These are phyloP conservation scores for Synanthedon vespiformis DNA, from an alignment of 2,888 invertebrate species.

Conservation along the genomic window DNA sequence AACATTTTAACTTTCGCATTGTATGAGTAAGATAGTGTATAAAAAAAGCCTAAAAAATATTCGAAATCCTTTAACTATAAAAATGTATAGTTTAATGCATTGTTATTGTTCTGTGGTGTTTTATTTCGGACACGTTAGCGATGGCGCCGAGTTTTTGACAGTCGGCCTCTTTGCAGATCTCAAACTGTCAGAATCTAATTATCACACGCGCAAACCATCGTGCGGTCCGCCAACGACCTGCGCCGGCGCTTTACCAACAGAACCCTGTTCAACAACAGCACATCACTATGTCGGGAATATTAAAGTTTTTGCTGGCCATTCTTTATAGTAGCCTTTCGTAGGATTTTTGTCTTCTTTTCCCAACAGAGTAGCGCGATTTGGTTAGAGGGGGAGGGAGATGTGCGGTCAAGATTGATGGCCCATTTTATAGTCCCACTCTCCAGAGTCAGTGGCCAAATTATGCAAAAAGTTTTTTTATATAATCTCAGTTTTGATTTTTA, in stretches of 20 bases:
- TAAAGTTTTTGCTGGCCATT: slow-evolving; percentile 49
- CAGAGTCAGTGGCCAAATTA: neutral
- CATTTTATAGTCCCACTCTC: neutral
- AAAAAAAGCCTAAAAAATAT: neutral
- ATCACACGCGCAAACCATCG: slow-evolving; percentile 18
- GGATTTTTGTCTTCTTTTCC: slow-evolving; percentile 24
- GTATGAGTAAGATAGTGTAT: neutral
- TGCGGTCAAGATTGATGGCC: slow-evolving; percentile 48
- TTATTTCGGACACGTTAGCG: slow-evolving; percentile 49
- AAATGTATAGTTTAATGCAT: neutral
- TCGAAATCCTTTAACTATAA: neutral
- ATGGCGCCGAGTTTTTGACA: slow-evolving; percentile 65
- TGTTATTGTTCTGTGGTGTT: slow-evolving; percentile 25
- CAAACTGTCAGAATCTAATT: slow-evolving; percentile 67
- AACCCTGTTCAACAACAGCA: neutral
- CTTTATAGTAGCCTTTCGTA: slow-evolving; percentile 46
- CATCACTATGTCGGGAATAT: slow-evolving; percentile 15
- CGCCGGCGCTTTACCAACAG: neutral
- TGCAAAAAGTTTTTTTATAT: neutral
- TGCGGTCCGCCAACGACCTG: neutral
- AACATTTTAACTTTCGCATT: no score
- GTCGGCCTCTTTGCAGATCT: slow-evolving; percentile 60
- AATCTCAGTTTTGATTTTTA: no score
- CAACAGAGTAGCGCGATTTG: slow-evolving; percentile 49
- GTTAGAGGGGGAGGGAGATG: slow-evolving; percentile 55